These are phyloP conservation scores for Laupala kohalensis DNA, from an alignment of 1,140 invertebrate species.

Conservation along the genomic window DNA sequence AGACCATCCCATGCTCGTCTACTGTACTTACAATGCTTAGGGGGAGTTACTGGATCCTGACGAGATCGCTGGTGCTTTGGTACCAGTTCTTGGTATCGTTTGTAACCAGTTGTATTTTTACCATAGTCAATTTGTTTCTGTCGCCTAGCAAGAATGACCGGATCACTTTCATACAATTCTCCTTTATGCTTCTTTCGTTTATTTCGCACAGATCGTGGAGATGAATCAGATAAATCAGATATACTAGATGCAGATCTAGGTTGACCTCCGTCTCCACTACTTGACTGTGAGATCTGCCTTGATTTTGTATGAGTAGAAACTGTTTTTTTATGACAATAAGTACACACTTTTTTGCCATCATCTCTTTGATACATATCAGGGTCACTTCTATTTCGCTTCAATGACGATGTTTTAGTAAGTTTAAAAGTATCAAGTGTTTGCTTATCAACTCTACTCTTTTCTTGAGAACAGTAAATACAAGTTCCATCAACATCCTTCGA, in stretches of 20 bases:
- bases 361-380: too few species aligned
- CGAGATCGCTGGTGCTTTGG: slow-evolving; percentile 56
- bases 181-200: neutral
- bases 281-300: too few species aligned
- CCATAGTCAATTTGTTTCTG: slow-evolving; percentile 93
- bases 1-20: slow-evolving; percentile 79
- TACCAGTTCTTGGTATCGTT: slow-evolving; percentile 56
- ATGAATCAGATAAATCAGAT: neutral
- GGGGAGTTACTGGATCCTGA: slow-evolving; percentile 73
- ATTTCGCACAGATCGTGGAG: neutral
- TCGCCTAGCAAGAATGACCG: slow-evolving; percentile 51
- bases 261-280: too few species aligned
- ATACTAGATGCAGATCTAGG: neutral
- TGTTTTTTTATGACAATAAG: too few species aligned
- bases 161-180: slow-evolving; percentile 56
- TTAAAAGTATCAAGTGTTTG: too few species aligned
- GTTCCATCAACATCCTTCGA: too few species aligned
- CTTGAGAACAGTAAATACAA: too few species aligned
- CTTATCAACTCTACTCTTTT: too few species aligned
- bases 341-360: too few species aligned
- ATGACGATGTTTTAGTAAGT: too few species aligned
- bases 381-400: too few species aligned
- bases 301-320: too few species aligned
- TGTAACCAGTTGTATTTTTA: slow-evolving; percentile 82
- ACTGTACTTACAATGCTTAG: slow-evolving; percentile 75